Base-by-base conservation (phyloP, 2,113 vertebrate species). In the Zingel zingel region DNA sequence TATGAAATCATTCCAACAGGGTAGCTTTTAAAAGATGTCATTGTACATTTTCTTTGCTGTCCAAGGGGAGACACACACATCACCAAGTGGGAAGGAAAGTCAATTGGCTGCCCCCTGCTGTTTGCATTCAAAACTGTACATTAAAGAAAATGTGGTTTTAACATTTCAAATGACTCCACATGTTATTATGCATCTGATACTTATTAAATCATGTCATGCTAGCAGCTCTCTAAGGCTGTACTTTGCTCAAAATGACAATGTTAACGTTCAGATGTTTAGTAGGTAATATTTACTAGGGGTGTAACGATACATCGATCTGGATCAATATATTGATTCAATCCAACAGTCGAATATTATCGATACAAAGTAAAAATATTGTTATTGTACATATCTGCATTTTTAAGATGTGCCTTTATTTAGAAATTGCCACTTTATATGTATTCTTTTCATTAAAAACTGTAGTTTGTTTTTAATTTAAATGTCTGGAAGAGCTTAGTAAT, bases 11-110 rank as follows among this genome's bases (percentile, higher is more conserved):
- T 88, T 91, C 69, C 79, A 86, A 66, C 79, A 59, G 86, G 63
- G 86, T 74, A 76, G 90, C 79, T 81, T 87, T 79, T 92, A 62
- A 84, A 82, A 83, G 65, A 86, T 77, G 85, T 86, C 83, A 81
- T 83, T 86, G 81, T 63, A 63, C 63, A 88, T 89, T 86, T 87
- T 78, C 81, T 65, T 70, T 30, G 25, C 9, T 57, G 82, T 79
- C 66, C 77, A 16, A 19, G 14, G 79, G 36, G 65, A 51, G 30
- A 50, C 39, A 33, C 61, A 47, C 25, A 23, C 30, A 76, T 27
- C 68, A 64, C 7, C 23, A 25, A 51, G 21, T 36, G 6, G 19
- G 53, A 47, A 5, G 33, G 30, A 3, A 61, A 48, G 43, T 64
- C 47, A 54, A 14, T 9, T 13, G 57, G 9, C 66, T 73, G 62